Conservation (phyloP, 1,140 invertebrate species). For the Drosophila murphyi region DNA sequence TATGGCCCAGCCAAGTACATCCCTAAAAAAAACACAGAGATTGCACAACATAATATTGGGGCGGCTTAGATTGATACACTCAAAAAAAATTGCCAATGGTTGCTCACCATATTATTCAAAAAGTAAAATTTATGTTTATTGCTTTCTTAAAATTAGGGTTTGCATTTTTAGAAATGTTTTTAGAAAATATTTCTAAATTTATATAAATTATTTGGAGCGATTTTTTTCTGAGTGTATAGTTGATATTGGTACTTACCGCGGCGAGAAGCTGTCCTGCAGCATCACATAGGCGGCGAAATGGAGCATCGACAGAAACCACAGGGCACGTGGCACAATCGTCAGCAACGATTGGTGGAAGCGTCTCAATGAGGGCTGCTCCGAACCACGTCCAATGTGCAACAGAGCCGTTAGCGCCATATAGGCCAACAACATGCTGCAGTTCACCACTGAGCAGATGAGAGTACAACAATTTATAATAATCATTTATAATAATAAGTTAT, state of each 20-base stretch:
- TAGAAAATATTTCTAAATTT: too few species aligned
- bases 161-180: too few species aligned
- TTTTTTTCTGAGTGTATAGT: too few species aligned
- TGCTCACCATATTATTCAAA: too few species aligned
- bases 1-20: conserved; percentile 90
- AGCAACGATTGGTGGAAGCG: conserved; percentile 58
- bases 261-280: conserved; percentile 63
- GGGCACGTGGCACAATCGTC: conserved; percentile 54
- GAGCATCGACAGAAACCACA: conserved; percentile 63
- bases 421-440: conserved; percentile 64
- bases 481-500: background rate
- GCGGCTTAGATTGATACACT: too few species aligned
- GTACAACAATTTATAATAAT: background rate
- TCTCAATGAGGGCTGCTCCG: conserved; percentile 52
- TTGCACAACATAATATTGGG: background rate
- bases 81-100: too few species aligned
- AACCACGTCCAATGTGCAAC: conserved; percentile 60
- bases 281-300: conserved; percentile 68
- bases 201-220: too few species aligned
- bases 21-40: conserved; percentile 43
- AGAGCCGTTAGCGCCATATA: conserved; percentile 62
- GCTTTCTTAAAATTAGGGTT: too few species aligned
- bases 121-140: too few species aligned
- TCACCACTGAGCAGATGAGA: conserved; percentile 46
- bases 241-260: conserved; percentile 44